phyloP scores from a whole-genome alignment of 2,797 vertebrate species.

The Melopsittacus undulatus region DNA sequence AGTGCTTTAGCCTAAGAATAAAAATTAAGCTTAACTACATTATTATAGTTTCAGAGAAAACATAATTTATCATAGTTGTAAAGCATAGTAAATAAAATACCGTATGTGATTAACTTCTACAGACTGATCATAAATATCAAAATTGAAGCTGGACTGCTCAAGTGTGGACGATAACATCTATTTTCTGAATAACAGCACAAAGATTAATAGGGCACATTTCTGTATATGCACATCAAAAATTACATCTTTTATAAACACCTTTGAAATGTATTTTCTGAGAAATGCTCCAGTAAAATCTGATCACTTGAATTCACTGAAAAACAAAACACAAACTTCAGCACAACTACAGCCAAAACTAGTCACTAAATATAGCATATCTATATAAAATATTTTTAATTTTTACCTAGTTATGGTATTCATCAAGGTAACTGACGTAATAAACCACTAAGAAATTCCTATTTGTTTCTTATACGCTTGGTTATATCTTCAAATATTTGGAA shows the following conservation, averaged over 20 bases:
- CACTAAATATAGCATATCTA: neutral
- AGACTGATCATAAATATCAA: neutral
- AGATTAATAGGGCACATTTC: neutral
- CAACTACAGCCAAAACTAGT: neutral
- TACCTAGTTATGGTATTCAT: neutral
- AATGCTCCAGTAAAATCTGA: neutral
- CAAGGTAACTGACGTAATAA: neutral
- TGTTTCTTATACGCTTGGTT: neutral
- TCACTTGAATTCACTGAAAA: neutral
- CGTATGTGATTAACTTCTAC: neutral
- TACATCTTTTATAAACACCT: neutral
- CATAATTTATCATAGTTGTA: neutral
- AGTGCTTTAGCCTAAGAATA: neutral
- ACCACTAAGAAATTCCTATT: neutral
- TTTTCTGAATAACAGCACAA: neutral
- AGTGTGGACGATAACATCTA: neutral
- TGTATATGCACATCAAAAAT: neutral
- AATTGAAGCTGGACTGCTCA: neutral
- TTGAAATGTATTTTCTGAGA: neutral
- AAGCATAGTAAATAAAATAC: neutral
- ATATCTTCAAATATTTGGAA: neutral
- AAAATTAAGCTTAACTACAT: neutral
- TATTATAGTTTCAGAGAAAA: neutral
- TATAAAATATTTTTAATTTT: neutral
- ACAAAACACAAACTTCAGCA: neutral